Percentiles rank a stretch among this genome's conserved stretches.
Conservation (phyloP, 2,797 vertebrate genomes). For the Adrianichthys oophorus region DNA sequence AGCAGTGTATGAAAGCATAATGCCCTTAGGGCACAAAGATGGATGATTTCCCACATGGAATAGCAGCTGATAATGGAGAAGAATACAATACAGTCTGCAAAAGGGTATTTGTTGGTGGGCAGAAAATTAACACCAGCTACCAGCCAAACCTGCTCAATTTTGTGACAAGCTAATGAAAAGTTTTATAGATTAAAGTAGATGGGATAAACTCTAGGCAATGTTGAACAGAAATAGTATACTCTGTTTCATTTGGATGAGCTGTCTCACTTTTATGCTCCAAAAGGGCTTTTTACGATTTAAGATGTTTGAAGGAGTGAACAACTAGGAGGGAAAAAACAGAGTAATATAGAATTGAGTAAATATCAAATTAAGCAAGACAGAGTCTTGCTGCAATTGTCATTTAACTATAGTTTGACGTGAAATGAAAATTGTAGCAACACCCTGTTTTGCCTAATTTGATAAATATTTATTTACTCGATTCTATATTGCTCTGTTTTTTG, state of each 20-base stretch:
- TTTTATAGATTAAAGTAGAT: constrained; percentile 3
- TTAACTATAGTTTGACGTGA: too few species aligned
- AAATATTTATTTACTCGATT: too few species aligned
- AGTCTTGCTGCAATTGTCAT: too few species aligned
- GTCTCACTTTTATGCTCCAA: background rate
- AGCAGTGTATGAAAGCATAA: constrained; percentile 2
- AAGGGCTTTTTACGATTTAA: background rate
- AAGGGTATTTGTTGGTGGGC: constrained; percentile 3
- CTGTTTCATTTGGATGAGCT: background rate
- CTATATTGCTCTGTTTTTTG: too few species aligned
- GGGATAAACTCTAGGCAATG: constrained; percentile 1
- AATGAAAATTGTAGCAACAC: too few species aligned
- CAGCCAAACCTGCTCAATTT: background rate
- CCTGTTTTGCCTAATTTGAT: too few species aligned
- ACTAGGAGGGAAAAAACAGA: too few species aligned
- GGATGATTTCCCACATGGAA: constrained; percentile 17
- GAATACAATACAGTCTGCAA: constrained; percentile 8
- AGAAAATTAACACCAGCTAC: background rate
- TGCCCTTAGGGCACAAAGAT: background rate
- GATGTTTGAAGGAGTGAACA: background rate
- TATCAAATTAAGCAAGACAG: too few species aligned
- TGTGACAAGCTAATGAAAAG: constrained; percentile 1
- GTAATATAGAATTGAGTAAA: too few species aligned
- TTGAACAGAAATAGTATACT: background rate
- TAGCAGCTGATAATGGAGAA: constrained; percentile 1